Conservation (phyloP, 2,797 vertebrate species). For the Okamejei kenojei region DNA sequence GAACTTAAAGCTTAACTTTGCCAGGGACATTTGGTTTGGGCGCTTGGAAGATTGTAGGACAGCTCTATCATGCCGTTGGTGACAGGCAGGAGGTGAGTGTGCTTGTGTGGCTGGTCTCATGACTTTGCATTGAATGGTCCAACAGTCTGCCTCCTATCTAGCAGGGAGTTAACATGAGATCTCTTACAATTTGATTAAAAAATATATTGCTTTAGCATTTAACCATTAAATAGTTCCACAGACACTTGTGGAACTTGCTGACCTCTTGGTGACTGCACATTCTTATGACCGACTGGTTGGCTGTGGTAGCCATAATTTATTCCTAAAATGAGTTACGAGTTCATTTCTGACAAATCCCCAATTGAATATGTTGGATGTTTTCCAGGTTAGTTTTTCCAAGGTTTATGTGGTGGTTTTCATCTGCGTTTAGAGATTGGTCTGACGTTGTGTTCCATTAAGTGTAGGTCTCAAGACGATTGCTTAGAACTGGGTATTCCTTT, state of each 20-base stretch:
- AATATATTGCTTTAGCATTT: neutral
- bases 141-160: neutral
- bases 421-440: neutral
- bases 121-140: neutral
- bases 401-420: neutral
- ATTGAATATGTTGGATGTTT: slow-evolving; percentile 1
- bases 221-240: neutral
- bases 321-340: neutral
- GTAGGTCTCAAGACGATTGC: neutral
- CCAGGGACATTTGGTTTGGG: neutral
- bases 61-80: neutral
- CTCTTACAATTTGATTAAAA: neutral
- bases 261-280: neutral
- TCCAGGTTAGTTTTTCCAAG: neutral
- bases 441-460: neutral
- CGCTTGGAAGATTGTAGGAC: too few relatives aligned
- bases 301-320: neutral
- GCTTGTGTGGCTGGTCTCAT: neutral
- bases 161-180: neutral
- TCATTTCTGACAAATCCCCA: neutral
- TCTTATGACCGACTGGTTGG: neutral
- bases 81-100: neutral
- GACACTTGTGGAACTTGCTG: neutral
- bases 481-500: neutral
- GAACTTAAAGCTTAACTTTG: neutral